A percentile compares a stretch with the other conserved stretches of the same genome.
Conservation (phyloP, 2,888 invertebrate genomes). For the Drosophila algonquin region DNA sequence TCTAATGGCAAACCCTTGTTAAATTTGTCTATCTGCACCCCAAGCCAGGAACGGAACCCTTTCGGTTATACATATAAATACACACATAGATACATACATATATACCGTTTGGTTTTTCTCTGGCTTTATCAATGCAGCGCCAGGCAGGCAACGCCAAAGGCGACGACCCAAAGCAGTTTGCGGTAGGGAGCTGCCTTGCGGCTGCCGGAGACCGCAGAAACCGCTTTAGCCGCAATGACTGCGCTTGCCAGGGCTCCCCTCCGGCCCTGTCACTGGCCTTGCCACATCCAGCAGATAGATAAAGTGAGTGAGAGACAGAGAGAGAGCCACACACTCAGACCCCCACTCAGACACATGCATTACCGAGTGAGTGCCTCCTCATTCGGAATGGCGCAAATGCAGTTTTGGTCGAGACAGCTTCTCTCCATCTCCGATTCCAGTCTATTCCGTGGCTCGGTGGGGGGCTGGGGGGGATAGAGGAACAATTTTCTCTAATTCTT, state of each 20-base stretch:
- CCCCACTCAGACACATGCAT: conserved; percentile 6
- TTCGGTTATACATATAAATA: too few species aligned
- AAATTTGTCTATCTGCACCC: too few species aligned
- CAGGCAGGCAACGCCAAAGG: conserved; percentile 44
- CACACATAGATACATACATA: too few species aligned
- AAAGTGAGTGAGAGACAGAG: too few species aligned
- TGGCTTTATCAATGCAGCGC: conserved; percentile 47
- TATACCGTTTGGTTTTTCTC: background rate
- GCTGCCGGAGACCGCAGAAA: conserved; percentile 53
- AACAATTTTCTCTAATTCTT: conserved; percentile 4
- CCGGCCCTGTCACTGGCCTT: background rate
- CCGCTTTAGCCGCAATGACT: conserved; percentile 56
- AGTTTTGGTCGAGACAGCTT: conserved; percentile 31
- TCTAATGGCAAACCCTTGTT: too few species aligned
- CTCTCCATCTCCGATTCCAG: background rate
- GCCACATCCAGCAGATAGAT: conserved; percentile 19
- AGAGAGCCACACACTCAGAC: background rate
- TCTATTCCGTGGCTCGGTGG: background rate
- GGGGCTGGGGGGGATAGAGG: background rate
- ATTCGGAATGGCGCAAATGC: conserved; percentile 39
- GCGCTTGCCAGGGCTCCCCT: conserved; percentile 46
- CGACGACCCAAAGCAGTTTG: conserved; percentile 43
- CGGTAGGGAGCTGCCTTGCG: conserved; percentile 48
- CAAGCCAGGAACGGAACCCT: too few species aligned
- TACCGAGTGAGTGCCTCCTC: conserved; percentile 14